Conservation (phyloP, 2,888 invertebrate species). For the Dynastes grantii region DNA sequence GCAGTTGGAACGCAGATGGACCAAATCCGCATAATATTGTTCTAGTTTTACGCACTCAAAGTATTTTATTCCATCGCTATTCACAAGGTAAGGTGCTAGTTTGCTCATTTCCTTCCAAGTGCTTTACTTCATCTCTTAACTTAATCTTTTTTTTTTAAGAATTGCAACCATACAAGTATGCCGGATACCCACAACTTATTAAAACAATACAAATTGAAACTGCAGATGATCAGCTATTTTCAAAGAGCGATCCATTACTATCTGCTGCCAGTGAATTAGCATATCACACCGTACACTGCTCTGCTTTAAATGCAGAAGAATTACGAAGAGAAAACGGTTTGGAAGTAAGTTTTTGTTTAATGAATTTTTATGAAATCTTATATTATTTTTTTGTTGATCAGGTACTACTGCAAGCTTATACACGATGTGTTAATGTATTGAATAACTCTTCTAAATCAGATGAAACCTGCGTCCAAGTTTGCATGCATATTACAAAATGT, state of each 20-base stretch:
- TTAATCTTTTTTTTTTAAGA: constrained; percentile 72
- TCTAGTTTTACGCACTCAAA: constrained; percentile 92
- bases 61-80: constrained; percentile 94
- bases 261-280: constrained; percentile 95
- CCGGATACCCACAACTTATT: constrained; percentile 97
- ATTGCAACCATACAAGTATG: constrained; percentile 97
- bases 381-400: constrained; percentile 61
- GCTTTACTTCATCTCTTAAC: too few relatives aligned
- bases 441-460: constrained; percentile 83
- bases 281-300: constrained; percentile 96
- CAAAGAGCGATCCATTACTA: constrained; percentile 86
- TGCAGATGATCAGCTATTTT: constrained; percentile 93
- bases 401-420: constrained; percentile 90
- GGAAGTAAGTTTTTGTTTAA: constrained; percentile 73
- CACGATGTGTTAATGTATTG: constrained; percentile 94
- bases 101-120: too few relatives aligned
- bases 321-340: constrained; percentile 94
- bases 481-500: constrained; percentile 91
- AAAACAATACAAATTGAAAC: constrained; percentile 96
- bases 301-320: constrained; percentile 98
- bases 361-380: not conserved
- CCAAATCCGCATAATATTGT: constrained; percentile 97
- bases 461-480: constrained; percentile 92
- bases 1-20: constrained; percentile 88
- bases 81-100: constrained; percentile 77